Percentiles rank a stretch among this genome's conserved stretches.
Evolutionary conservation across 2,797 vertebrate species (phyloP).

Genomic region (Platyrinchus mystaceus): DNA sequence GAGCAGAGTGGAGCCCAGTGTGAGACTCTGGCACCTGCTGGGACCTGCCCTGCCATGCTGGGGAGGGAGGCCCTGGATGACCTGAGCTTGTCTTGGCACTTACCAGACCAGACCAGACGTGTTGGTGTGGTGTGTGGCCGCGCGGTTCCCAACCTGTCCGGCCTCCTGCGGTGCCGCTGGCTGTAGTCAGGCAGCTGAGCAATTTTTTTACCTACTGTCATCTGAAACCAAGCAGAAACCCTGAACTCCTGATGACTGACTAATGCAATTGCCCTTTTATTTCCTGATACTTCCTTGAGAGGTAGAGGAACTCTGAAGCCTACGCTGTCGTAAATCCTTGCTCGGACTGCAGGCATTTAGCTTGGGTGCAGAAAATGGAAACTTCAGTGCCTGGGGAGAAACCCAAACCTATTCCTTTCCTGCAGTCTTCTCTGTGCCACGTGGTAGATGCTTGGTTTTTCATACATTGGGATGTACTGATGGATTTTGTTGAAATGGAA

Average conservation of each 20-base stretch:
- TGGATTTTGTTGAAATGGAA: background rate
- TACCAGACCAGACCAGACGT: background rate
- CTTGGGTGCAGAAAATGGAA: background rate
- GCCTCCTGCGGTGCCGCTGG: background rate
- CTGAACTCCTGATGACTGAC: conserved; percentile 17
- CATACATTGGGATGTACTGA: background rate
- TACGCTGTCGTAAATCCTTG: background rate
- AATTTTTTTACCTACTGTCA: conserved; percentile 11
- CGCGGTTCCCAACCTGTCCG: background rate
- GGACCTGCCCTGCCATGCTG: background rate
- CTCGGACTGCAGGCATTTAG: background rate
- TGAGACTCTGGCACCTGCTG: background rate
- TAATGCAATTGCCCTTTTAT: conserved; percentile 61
- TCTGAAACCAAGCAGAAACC: conserved; percentile 45
- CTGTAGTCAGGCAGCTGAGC: background rate
- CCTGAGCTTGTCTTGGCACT: background rate
- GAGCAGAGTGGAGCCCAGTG: background rate
- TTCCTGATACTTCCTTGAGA: conserved; percentile 38
- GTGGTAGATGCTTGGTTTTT: background rate
- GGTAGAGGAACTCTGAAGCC: background rate
- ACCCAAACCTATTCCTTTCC: background rate
- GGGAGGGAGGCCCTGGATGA: background rate
- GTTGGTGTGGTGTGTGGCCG: background rate
- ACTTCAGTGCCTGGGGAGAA: background rate
- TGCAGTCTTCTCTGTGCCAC: background rate